These are phyloP conservation scores for Limanda limanda DNA, from an alignment of 2,113 vertebrate genomes.

Conservation along the genomic window DNA sequence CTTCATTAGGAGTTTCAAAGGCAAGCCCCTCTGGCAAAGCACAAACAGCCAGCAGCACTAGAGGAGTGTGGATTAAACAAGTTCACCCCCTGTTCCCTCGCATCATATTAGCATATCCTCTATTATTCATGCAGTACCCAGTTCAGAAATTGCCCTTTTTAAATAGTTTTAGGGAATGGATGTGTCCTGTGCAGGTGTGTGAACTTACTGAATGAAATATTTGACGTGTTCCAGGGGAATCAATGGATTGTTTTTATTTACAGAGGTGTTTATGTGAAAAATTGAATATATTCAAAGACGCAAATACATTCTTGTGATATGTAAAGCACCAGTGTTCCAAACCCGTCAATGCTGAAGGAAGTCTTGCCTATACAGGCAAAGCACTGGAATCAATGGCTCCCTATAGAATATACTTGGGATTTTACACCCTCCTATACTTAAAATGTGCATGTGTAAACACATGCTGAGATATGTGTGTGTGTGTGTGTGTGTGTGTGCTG, in stretches of 20 bases:
- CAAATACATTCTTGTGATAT: slow-evolving; percentile 45
- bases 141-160: slow-evolving; percentile 66
- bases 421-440: not conserved
- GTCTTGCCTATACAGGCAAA: not conserved
- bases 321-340: slow-evolving; percentile 44
- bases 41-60: slow-evolving; percentile 71
- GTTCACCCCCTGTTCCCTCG: slow-evolving; percentile 26
- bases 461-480: not conserved
- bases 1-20: slow-evolving; percentile 79
- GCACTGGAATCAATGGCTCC: slow-evolving; percentile 7
- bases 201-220: slow-evolving; percentile 62
- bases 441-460: not conserved
- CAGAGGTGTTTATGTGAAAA: slow-evolving; percentile 17
- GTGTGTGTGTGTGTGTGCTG: not conserved
- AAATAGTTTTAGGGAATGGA: slow-evolving; percentile 66
- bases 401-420: slow-evolving; percentile 1
- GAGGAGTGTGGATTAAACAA: slow-evolving; percentile 60
- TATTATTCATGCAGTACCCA: slow-evolving; percentile 71
- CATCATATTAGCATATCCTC: slow-evolving; percentile 73
- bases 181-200: slow-evolving; percentile 44
- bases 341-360: not conserved
- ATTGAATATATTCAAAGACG: slow-evolving; percentile 24
- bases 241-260: slow-evolving; percentile 31
- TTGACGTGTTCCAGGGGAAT: slow-evolving; percentile 22
- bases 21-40: slow-evolving; percentile 60